Evolutionary conservation across 2,113 vertebrate genomes (phyloP).

Genomic region (Benitochromis conjunctus): DNA sequence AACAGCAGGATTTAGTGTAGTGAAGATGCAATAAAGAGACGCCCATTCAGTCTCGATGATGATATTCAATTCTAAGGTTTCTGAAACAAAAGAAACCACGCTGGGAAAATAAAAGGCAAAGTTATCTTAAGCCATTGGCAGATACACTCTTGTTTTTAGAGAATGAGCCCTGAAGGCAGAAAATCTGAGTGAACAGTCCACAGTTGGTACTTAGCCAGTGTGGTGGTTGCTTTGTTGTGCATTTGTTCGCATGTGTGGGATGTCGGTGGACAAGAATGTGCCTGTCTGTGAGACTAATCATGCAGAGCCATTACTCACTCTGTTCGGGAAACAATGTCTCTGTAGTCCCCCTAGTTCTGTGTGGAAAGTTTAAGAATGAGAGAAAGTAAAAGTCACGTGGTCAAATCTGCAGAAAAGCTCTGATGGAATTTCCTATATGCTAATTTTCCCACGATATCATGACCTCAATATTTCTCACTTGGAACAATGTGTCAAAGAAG

Average conservation of each 20-base stretch:
- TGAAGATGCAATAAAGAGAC: not conserved
- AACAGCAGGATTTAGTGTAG: not conserved
- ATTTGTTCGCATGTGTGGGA: conserved; percentile 1
- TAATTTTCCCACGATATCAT: conserved; percentile 39
- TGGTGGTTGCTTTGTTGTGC: not conserved
- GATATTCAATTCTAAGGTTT: not conserved
- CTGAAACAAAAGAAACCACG: not conserved
- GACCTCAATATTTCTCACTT: not conserved
- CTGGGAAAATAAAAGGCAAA: not conserved
- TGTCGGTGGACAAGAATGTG: conserved; percentile 54
- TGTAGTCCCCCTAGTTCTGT: not conserved
- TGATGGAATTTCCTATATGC: conserved; percentile 41
- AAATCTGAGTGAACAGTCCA: not conserved
- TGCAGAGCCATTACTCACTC: conserved; percentile 31
- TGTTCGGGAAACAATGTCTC: conserved; percentile 27
- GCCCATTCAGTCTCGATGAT: not conserved
- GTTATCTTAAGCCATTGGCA: not conserved
- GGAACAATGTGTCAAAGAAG: not conserved
- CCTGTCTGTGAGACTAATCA: conserved; percentile 21
- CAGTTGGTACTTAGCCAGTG: not conserved
- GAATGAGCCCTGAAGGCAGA: not conserved
- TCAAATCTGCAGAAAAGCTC: conserved; percentile 7
- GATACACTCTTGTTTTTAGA: not conserved
- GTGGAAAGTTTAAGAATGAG: not conserved
- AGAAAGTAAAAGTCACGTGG: not conserved